phyloP scores from a whole-genome alignment of 2,797 vertebrate species.

The Pangasius sanitwongsei region DNA sequence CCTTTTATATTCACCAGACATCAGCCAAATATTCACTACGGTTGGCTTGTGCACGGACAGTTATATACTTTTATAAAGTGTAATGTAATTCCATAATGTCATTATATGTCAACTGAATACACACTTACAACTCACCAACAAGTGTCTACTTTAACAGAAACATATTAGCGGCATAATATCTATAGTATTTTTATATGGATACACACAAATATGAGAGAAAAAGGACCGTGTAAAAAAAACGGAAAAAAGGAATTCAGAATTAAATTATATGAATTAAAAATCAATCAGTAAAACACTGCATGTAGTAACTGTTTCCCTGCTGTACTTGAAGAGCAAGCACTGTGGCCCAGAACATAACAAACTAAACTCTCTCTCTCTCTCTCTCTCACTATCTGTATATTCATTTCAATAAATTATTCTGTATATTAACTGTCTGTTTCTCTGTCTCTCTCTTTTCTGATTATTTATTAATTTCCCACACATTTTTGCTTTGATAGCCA shows the following conservation, averaged over 20 bases:
- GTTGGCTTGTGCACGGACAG: background rate
- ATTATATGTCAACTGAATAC: background rate
- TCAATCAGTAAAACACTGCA: background rate
- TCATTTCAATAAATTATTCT: background rate
- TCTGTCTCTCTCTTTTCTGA: background rate
- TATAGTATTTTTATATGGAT: background rate
- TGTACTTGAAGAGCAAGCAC: background rate
- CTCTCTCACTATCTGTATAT: background rate
- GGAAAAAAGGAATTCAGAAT: background rate
- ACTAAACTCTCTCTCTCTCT: background rate
- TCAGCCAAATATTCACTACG: background rate
- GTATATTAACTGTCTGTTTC: background rate
- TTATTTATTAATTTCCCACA: slow-evolving; percentile 14
- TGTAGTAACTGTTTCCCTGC: background rate
- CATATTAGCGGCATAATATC: background rate
- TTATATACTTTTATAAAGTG: background rate
- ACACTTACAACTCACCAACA: background rate
- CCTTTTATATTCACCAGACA: background rate
- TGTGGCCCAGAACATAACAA: background rate
- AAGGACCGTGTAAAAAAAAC: background rate
- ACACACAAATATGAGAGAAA: background rate
- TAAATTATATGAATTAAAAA: background rate
- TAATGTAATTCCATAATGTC: background rate
- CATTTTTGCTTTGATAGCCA: slow-evolving; percentile 46
- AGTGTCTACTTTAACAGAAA: background rate